Conservation (phyloP, 2,797 vertebrate genomes). For the Cyclura pinguis region DNA sequence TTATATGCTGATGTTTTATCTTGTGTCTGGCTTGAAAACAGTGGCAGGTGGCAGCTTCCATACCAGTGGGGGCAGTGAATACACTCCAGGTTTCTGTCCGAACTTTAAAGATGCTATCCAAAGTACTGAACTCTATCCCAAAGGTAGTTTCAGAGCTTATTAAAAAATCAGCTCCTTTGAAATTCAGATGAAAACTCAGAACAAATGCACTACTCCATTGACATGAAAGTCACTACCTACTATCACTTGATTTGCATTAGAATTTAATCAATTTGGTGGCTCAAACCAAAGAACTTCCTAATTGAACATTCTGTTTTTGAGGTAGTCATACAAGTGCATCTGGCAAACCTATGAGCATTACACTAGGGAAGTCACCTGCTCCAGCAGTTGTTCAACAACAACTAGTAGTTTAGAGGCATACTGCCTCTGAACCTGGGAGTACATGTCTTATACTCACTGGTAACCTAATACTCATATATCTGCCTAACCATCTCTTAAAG, state of each 20-base stretch:
- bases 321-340: background rate
- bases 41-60: too few species aligned
- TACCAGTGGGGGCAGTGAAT: too few species aligned
- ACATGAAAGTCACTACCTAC: too few species aligned
- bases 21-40: background rate
- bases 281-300: background rate
- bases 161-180: too few species aligned
- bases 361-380: background rate
- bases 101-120: too few species aligned
- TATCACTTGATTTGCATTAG: background rate
- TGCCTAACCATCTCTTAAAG: too few species aligned
- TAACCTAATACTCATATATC: background rate
- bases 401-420: background rate
- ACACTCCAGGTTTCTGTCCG: too few species aligned
- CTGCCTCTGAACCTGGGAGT: background rate
- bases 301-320: background rate
- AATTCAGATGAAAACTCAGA: too few species aligned
- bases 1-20: background rate
- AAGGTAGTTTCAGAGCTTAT: too few species aligned
- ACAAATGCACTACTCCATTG: too few species aligned
- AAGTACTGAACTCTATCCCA: too few species aligned
- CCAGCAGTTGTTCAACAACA: background rate
- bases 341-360: background rate
- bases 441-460: background rate
- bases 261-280: background rate